Evolutionary conservation across 35 echinoderm and acorn worm species (phyloP), one percentile per base, ranked within the genome.

Genomic region (Heliocidaris tuberculata): DNA sequence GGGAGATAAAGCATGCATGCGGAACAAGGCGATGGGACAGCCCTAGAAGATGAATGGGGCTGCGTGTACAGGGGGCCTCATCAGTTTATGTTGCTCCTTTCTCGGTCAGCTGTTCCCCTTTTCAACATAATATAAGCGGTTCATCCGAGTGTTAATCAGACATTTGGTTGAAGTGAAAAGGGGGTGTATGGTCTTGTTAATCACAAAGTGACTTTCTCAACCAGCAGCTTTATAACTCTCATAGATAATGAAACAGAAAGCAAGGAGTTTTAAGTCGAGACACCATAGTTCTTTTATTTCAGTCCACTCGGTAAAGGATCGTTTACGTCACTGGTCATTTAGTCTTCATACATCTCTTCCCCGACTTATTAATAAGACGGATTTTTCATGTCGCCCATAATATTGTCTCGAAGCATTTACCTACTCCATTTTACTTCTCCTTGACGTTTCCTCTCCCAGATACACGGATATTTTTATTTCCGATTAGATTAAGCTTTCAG

Each of bases 1-100:
- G 87, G 87, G 87, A 48, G 87, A 89, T 89, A 89, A 89, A 89
- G 31, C 31, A 89, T 89, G 11, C 87, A 89, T 89, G 32, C 87
- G 87, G 32, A 89, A 89, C 87, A 24, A 89, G 31, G 87, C 10
- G 87, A 89, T 24, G 31, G 85, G 21, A 9, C n/a, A 24, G 85
- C 21, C 9, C n/a, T 29, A 24, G 31, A 89, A 48, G 87, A 89
- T 47, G 31, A 19, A 78, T 78, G 65, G 65, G 65, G 4, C 4
- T 27, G 27, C 65, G 15, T 2, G 65, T 78, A 78, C 65, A 78
- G 65, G 65, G 65, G 27, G 65, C 27, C 65, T 24, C 65, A 78
- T 78, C 1, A 78, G 59, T 60, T n/a, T 78, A n/a, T 78, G 21
- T 78, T 70, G 0, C 11, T 6, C 65, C 65, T 7, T n/a, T 78